Evolutionary conservation across 2,113 vertebrate species (phyloP), one percentile per base, ranked within the genome.

Genomic region (Cranoglanis bouderius): DNA sequence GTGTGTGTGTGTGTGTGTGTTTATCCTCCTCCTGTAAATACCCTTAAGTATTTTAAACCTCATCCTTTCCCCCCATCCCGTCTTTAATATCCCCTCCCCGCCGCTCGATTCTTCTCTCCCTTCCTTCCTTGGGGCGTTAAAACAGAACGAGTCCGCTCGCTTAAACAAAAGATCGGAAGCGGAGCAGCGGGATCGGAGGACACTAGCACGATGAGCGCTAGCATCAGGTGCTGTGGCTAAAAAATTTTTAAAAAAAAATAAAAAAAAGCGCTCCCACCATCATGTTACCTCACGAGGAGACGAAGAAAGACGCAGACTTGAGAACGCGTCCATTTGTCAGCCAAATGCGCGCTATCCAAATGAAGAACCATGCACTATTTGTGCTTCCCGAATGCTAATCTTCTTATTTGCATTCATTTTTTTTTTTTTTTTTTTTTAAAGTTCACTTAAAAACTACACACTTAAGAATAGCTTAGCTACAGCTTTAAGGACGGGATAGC

Each of bases 51-150:
- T 91, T 93, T 91, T 88, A 92, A 90, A 94, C 63, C 86, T 85
- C 89, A 89, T 92, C 89, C 92, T 88, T 90, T 82, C 90, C 89
- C 91, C 89, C 91, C 91, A 92, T 94, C 94, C 92, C 93, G 91
- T 92, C 89, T 90, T 92, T 92, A 87, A 92, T 90, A 91, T 94
- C 93, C 91, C 92, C 40, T 94, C 92, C 92, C 84, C 90, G 0
- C 14, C 12, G n/a, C 89, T 88, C 46, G 72, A 92, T 92, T 93
- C 91, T 90, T 92, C 89, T 93, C 35, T 91, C 88, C 43, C 85
- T 93, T 93, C 92, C 93, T 95, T 93, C 94, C 93, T 70, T 38
- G 49, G n/a, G 53, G 6, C 1, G 35, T 1, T 40, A 14, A 82
- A 29, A 43, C 77, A 53, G 77, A 81, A n/a, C 16, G 26, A 75